Conservation (phyloP, 1,140 invertebrate genomes). For the Cotesia chilonis region DNA sequence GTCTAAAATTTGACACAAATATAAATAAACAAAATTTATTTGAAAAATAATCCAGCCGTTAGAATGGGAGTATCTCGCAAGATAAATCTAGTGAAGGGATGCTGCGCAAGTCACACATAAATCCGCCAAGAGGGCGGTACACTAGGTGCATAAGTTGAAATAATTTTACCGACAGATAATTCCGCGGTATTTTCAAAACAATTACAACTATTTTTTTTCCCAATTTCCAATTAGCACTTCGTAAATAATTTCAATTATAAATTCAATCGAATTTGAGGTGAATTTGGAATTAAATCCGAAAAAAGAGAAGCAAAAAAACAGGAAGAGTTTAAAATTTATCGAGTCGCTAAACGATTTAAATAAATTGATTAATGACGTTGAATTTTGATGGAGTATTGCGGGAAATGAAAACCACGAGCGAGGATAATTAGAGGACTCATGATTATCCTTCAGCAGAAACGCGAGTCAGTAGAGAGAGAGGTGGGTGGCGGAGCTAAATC, state of each 20-base stretch:
- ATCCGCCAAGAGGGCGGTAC: slow-evolving; percentile 41
- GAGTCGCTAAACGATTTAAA: background rate
- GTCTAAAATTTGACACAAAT: background rate
- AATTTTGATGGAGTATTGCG: slow-evolving; percentile 8
- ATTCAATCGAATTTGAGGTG: too few relatives aligned
- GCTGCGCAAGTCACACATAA: slow-evolving; percentile 48
- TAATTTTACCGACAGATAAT: slow-evolving; percentile 32
- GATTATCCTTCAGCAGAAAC: slow-evolving; percentile 25
- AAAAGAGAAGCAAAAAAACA: slow-evolving; percentile 3
- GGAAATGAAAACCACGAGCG: slow-evolving; percentile 19
- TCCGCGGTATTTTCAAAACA: slow-evolving; percentile 36
- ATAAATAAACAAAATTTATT: background rate
- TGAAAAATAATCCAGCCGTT: slow-evolving; percentile 37
- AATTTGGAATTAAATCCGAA: background rate
- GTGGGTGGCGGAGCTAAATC: background rate
- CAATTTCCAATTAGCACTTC: too few relatives aligned
- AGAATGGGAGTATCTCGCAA: slow-evolving; percentile 45
- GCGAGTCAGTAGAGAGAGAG: background rate
- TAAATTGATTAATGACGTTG: background rate
- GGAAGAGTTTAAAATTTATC: background rate
- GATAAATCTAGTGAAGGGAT: background rate
- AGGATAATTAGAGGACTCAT: slow-evolving; percentile 33
- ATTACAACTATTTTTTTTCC: too few relatives aligned
- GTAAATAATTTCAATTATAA: too few relatives aligned
- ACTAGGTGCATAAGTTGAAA: slow-evolving; percentile 42